Evolutionary conservation across 2,113 vertebrate species (phyloP).

Genomic region (Glaucidium brasilianum): DNA sequence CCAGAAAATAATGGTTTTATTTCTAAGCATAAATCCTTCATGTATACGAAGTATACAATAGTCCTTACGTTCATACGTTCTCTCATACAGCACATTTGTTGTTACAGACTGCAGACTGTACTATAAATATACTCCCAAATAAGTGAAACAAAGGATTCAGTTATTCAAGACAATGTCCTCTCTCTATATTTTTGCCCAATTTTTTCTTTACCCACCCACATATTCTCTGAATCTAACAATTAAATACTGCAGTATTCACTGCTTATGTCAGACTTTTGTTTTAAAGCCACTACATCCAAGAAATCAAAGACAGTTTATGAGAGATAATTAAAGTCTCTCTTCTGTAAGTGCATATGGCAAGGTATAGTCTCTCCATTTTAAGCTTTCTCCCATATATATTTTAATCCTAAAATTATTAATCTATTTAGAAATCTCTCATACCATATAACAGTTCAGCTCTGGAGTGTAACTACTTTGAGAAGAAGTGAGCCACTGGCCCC

Average conservation of each 20-base stretch:
- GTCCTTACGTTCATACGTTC: neutral
- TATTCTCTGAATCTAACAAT: neutral
- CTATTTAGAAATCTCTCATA: neutral
- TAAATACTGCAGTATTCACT: neutral
- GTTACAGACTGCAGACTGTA: neutral
- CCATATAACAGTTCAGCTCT: neutral
- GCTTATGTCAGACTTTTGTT: neutral
- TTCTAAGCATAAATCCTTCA: neutral
- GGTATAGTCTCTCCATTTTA: neutral
- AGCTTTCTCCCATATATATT: neutral
- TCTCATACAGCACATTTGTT: neutral
- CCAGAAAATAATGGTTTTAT: neutral
- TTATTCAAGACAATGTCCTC: neutral
- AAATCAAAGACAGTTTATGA: neutral
- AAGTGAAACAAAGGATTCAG: neutral
- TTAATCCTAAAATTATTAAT: neutral
- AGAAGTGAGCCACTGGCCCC: neutral
- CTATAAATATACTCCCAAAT: neutral
- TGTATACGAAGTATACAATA: neutral
- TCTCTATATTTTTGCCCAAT: neutral
- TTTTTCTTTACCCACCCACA: neutral
- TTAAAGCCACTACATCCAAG: neutral
- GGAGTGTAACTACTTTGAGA: neutral
- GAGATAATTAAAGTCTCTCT: neutral
- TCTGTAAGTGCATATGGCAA: neutral